Conservation (phyloP, 2,797 vertebrate species). For the Cygnus olor region DNA sequence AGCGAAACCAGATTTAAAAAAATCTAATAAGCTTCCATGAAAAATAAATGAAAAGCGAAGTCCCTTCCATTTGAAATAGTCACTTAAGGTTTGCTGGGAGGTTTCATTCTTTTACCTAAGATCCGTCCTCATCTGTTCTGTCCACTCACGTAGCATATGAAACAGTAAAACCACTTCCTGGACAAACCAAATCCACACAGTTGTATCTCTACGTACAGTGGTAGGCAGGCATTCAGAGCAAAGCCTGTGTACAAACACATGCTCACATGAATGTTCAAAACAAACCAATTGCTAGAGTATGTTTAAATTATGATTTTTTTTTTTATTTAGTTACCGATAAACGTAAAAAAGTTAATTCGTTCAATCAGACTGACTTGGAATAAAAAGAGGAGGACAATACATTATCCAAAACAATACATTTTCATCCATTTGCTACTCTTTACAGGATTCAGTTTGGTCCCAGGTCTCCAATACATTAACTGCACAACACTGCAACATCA, state of each 20-base stretch:
- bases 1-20: not conserved
- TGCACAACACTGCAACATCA: not conserved
- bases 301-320: not conserved
- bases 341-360: not conserved
- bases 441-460: not conserved
- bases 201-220: no score
- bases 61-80: not conserved
- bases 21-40: not conserved
- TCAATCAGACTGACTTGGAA: not conserved
- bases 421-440: not conserved
- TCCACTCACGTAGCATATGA: not conserved
- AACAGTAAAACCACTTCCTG: not conserved
- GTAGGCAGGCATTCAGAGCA: rapidly evolving
- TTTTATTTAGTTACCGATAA: not conserved
- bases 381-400: not conserved
- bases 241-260: not conserved
- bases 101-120: not conserved
- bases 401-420: not conserved
- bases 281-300: not conserved
- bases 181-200: not conserved
- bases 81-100: not conserved
- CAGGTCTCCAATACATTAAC: not conserved
- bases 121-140: rapidly evolving
- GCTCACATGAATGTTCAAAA: not conserved
- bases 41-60: not conserved